phyloP scores from a whole-genome alignment of 2,113 vertebrate species.

The Narcine bancroftii region DNA sequence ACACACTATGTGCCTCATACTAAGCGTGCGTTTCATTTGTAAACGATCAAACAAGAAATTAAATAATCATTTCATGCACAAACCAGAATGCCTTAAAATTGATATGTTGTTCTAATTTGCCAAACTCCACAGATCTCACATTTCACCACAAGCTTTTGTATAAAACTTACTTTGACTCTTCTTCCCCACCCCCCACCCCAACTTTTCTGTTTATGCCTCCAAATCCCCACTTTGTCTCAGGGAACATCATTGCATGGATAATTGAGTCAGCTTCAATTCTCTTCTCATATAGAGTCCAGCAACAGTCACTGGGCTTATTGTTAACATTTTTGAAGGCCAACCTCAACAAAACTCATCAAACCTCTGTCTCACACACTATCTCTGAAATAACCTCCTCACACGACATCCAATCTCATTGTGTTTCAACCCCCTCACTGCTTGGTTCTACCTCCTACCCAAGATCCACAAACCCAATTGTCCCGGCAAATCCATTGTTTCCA shows the following conservation, averaged over 20 bases:
- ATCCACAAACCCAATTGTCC: no score
- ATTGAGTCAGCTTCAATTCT: background rate
- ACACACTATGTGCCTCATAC: background rate
- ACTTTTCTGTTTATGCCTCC: background rate
- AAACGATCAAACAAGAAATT: constrained; percentile 2
- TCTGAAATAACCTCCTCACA: no score
- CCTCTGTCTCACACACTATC: no score
- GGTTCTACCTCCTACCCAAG: no score
- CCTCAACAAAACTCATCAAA: no score
- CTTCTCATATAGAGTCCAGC: background rate
- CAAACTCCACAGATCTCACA: background rate
- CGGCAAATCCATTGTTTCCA: no score
- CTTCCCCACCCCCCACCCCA: background rate
- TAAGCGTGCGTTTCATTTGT: background rate
- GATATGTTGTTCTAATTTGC: background rate
- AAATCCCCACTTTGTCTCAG: background rate
- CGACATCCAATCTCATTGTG: no score
- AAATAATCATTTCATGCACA: background rate
- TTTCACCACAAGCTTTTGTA: background rate
- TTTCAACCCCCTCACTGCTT: no score
- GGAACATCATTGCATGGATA: background rate
- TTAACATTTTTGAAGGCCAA: background rate
- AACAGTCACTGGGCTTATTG: background rate
- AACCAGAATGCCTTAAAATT: background rate
- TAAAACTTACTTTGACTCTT: background rate